Conservation (phyloP, 2,888 invertebrate species). For the Plagiodera versicolora region DNA sequence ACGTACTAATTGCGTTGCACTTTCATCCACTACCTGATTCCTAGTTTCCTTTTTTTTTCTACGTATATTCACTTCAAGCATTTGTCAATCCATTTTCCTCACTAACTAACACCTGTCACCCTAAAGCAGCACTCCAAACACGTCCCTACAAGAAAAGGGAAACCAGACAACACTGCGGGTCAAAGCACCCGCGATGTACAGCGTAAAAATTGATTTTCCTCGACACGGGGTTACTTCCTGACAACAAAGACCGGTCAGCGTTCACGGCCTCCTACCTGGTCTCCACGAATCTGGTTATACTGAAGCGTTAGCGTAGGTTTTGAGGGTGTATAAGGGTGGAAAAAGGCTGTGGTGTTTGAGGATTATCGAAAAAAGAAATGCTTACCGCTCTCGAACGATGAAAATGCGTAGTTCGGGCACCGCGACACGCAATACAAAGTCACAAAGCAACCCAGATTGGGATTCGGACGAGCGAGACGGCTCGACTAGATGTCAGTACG, state of each 20-base stretch:
- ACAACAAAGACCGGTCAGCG: conserved; percentile 15
- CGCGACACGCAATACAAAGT: conserved; percentile 40
- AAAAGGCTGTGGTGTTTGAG: background rate
- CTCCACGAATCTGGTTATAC: background rate
- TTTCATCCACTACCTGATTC: too few species aligned
- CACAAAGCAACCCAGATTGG: conserved; percentile 13
- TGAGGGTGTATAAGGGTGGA: too few species aligned
- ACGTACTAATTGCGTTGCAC: too few species aligned
- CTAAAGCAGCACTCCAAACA: too few species aligned
- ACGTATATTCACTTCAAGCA: too few species aligned
- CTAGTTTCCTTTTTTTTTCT: too few species aligned
- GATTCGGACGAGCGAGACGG: conserved; percentile 14
- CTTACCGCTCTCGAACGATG: conserved; percentile 40
- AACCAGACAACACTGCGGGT: background rate
- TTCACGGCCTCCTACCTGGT: background rate
- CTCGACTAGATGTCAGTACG: conserved; percentile 12
- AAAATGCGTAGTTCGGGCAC: conserved; percentile 45
- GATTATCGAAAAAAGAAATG: conserved; percentile 14
- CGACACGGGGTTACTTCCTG: conserved; percentile 1
- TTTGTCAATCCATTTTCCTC: too few species aligned
- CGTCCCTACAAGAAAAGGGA: too few species aligned
- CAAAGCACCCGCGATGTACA: conserved; percentile 5
- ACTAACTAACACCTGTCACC: too few species aligned
- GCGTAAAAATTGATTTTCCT: conserved; percentile 14
- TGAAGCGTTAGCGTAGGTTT: background rate